A percentile compares a stretch with the other conserved stretches of the same genome.
Conservation (phyloP, 1,140 invertebrate species). For the Drosophila murphyi region DNA sequence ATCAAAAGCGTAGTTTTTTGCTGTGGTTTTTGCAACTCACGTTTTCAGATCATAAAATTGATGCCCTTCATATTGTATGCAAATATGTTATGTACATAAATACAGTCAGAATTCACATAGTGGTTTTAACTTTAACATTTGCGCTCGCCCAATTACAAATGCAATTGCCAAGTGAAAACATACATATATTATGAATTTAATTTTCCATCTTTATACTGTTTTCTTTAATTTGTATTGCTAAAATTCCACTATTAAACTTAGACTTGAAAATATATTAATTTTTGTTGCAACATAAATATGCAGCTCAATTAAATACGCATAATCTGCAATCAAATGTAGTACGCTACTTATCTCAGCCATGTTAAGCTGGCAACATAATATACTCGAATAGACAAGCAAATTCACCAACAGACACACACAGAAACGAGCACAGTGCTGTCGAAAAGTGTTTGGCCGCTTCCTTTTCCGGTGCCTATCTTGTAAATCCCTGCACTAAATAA, state of each 20-base stretch:
- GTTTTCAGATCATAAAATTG: too few relatives aligned
- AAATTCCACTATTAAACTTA: too few relatives aligned
- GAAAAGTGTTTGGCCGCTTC: constrained; percentile 66
- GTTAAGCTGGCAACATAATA: constrained; percentile 72
- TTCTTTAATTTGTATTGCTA: too few relatives aligned
- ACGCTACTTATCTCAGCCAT: constrained; percentile 56
- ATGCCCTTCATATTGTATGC: too few relatives aligned
- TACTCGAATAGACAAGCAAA: constrained; percentile 46
- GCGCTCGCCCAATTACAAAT: too few relatives aligned
- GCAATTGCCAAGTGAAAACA: not conserved
- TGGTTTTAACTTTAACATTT: not conserved
- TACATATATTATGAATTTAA: not conserved
- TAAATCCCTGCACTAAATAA: constrained; percentile 78
- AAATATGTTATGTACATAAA: too few relatives aligned
- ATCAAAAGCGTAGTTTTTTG: constrained; percentile 8
- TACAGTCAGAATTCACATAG: too few relatives aligned
- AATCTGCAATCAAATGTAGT: constrained; percentile 46
- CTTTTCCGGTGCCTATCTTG: constrained; percentile 66
- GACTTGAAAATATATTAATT: not conserved
- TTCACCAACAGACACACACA: constrained; percentile 30
- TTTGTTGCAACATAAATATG: constrained; percentile 1
- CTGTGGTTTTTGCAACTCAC: not conserved
- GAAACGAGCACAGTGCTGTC: constrained; percentile 14
- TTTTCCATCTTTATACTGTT: not conserved
- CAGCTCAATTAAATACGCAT: constrained; percentile 69